Evolutionary conservation across 2,888 invertebrate species (phyloP), one percentile per base, ranked within the genome.

Genomic region (Oasisia sp.): DNA sequence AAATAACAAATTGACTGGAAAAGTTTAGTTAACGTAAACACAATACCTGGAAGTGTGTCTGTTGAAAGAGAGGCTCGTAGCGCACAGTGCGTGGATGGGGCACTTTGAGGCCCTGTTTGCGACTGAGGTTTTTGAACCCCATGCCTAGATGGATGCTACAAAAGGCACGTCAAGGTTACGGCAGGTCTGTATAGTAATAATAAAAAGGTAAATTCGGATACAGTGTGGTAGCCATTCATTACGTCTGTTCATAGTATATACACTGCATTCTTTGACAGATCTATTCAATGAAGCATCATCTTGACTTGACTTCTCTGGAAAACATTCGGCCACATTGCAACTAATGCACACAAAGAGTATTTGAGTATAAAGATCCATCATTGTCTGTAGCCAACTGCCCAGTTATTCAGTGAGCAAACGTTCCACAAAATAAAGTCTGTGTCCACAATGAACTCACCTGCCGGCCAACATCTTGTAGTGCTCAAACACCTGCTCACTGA

Each of bases 381-480:
- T 14, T 50, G 50, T 50, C 50, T 50, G 8, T 7, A 50, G 50
- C 50, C 50, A 12, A 12, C 11, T 50, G 12, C 50, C 8, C 12
- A 50, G 38, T 38, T 38, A 38, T 38, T 38, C 38, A 38, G 38
- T 38, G 38, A 38, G 38, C 38, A 50, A 14, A 50, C 50, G 9
- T 12, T 14, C 5, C 5, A 50, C 50, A 50, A 50, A 45, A 50
- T 50, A 50, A 50, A 50, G n/a, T 74, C 74, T n/a, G 27, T 7
- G 27, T 74, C n/a, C n/a, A n/a, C 19, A n/a, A 56, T 11, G 50
- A 27, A 92, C 95, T 95, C 94, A 98, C 98, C 97, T 98, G 91
- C 98, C 98, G 5, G 99, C 99, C 94, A 99, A 96, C 95, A 99
- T 99, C 95, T 99, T 99, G 96, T 99, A 99, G 96, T 99, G 98